These are phyloP conservation scores for Melanotaenia pygmaea DNA, from an alignment of 2,797 vertebrate species.

Conservation along the genomic window DNA sequence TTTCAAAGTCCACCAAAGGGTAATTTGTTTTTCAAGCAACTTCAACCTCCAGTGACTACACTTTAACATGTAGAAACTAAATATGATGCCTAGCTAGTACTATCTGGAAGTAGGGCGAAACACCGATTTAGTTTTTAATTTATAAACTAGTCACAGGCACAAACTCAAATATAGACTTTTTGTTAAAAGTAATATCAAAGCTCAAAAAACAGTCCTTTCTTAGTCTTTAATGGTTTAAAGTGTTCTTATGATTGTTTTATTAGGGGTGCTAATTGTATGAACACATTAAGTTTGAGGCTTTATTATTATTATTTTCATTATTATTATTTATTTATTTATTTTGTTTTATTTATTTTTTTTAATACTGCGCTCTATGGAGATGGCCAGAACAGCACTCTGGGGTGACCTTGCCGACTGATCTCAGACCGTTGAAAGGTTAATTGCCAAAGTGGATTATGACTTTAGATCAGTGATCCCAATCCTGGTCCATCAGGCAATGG, in stretches of 20 bases:
- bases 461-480: slow-evolving; percentile 80
- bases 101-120: slow-evolving; percentile 1
- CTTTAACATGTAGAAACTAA: slow-evolving; percentile 7
- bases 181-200: not conserved
- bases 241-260: slow-evolving; percentile 20
- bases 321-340: no score
- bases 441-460: slow-evolving; percentile 85
- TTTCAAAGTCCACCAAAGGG: not conserved
- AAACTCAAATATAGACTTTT: not conserved
- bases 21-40: not conserved
- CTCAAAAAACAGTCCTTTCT: not conserved
- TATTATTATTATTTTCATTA: no score
- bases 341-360: slow-evolving; percentile 9
- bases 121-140: slow-evolving; percentile 1
- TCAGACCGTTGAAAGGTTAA: slow-evolving; percentile 83
- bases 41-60: slow-evolving; percentile 24
- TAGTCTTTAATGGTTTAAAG: slow-evolving; percentile 10
- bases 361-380: slow-evolving; percentile 71
- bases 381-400: slow-evolving; percentile 73
- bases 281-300: slow-evolving; percentile 37
- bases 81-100: not conserved
- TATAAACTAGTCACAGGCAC: not conserved
- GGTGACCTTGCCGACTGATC: slow-evolving; percentile 85
- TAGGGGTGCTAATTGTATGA: slow-evolving; percentile 17
- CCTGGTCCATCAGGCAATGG: slow-evolving; percentile 59